These are phyloP conservation scores for Myiozetetes cayanensis DNA, from an alignment of 2,113 vertebrate species.

Conservation along the genomic window DNA sequence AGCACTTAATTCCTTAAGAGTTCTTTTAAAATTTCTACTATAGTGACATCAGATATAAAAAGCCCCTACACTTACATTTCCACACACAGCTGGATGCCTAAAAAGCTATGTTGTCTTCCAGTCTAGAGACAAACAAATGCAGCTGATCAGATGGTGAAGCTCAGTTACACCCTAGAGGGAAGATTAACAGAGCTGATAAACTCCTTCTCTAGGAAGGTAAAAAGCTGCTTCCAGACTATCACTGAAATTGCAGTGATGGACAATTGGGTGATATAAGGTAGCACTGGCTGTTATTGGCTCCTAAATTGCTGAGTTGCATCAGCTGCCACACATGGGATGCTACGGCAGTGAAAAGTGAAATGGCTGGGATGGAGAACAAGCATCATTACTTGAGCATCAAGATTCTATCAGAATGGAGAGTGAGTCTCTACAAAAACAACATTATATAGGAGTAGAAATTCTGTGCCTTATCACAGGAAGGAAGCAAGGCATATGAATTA, in stretches of 20 bases:
- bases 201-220: not conserved
- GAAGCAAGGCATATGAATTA: not conserved
- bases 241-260: not conserved
- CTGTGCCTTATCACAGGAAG: not conserved
- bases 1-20: not conserved
- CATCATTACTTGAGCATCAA: not conserved
- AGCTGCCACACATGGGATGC: not conserved
- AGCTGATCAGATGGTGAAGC: not conserved
- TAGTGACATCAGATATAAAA: not conserved
- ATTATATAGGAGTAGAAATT: not conserved
- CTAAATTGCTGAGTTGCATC: not conserved
- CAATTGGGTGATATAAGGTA: not conserved
- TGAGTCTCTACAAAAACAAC: not conserved
- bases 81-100: not conserved
- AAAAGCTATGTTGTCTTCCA: not conserved
- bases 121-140: not conserved
- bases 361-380: not conserved
- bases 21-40: not conserved
- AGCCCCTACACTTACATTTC: not conserved
- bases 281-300: not conserved
- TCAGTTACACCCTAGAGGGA: not conserved
- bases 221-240: not conserved
- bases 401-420: not conserved
- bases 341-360: not conserved
- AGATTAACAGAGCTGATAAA: constrained; percentile 5